Conservation (phyloP, 2,797 vertebrate genomes). For the Tragelaphus eurycerus region DNA sequence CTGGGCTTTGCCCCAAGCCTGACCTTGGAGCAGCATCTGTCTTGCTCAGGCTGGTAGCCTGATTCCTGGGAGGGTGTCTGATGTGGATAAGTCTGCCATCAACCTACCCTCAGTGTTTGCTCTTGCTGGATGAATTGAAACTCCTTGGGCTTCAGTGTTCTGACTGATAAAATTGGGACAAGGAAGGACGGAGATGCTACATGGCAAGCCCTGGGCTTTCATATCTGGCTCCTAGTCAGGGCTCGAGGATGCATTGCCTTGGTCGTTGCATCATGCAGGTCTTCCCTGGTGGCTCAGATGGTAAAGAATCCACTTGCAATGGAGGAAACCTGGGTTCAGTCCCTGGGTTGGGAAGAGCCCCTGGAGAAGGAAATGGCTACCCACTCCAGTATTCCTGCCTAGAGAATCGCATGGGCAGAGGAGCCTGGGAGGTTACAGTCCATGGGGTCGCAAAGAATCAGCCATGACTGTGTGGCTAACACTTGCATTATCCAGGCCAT, state of each 20-base stretch:
- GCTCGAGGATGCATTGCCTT: not conserved
- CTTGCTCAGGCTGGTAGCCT: not conserved
- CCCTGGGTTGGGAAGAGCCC: not conserved
- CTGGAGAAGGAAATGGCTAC: not conserved
- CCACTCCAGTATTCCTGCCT: not conserved
- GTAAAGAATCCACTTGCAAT: not conserved
- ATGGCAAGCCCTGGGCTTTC: not conserved
- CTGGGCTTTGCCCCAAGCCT: not conserved
- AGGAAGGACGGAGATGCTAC: not conserved
- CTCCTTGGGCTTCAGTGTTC: fast-evolving
- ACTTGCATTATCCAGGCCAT: not conserved
- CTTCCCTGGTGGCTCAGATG: not conserved
- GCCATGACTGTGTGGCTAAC: not conserved
- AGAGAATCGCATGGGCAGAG: not conserved
- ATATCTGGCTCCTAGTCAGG: fast-evolving
- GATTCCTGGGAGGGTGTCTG: not conserved
- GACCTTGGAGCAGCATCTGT: not conserved
- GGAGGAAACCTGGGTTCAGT: not conserved
- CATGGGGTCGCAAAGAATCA: not conserved
- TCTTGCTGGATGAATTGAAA: not conserved
- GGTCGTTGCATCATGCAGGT: not conserved
- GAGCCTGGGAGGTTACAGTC: not conserved
- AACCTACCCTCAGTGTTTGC: not conserved
- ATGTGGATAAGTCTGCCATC: not conserved
- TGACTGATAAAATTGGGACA: not conserved